Conservation (phyloP, 2,888 invertebrate species). For the Syrphus vitripennis region DNA sequence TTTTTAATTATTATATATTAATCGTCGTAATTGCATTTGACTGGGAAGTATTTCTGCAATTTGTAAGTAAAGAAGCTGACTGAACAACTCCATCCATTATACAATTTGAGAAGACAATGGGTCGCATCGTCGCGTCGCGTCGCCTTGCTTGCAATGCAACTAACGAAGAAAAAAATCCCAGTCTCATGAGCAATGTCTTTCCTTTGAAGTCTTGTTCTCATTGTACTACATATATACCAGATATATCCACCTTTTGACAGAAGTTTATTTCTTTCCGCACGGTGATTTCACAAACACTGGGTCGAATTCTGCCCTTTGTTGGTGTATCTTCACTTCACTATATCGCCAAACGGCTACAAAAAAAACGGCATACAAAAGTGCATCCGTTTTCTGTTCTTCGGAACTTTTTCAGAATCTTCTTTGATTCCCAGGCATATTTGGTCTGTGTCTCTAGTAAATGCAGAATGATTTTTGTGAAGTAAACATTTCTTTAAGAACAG, state of each 20-base stretch:
- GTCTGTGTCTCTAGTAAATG: background rate
- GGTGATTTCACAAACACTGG: conserved; percentile 29
- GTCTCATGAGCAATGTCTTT: conserved; percentile 35
- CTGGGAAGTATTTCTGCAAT: conserved; percentile 35
- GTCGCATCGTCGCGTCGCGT: background rate
- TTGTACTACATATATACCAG: background rate
- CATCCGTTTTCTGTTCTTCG: conserved; percentile 47
- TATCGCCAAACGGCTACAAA: background rate
- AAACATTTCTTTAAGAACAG: no score
- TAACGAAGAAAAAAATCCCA: conserved; percentile 36
- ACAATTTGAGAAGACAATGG: background rate
- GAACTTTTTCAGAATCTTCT: background rate
- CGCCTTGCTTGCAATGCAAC: no score
- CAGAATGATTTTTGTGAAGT: no score
- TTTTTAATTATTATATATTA: no score
- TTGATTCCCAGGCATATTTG: conserved; percentile 38
- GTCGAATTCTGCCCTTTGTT: conserved; percentile 9
- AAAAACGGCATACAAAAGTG: conserved; percentile 35
- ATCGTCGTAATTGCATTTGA: conserved; percentile 39
- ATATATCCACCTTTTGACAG: background rate
- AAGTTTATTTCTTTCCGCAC: conserved; percentile 47
- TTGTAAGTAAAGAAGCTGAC: conserved; percentile 46
- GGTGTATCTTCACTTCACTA: conserved; percentile 11
- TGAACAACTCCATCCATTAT: background rate
- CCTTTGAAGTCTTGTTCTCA: background rate